phyloP scores from a whole-genome alignment of 1,140 invertebrate species.

The Zelostemma sp. region DNA sequence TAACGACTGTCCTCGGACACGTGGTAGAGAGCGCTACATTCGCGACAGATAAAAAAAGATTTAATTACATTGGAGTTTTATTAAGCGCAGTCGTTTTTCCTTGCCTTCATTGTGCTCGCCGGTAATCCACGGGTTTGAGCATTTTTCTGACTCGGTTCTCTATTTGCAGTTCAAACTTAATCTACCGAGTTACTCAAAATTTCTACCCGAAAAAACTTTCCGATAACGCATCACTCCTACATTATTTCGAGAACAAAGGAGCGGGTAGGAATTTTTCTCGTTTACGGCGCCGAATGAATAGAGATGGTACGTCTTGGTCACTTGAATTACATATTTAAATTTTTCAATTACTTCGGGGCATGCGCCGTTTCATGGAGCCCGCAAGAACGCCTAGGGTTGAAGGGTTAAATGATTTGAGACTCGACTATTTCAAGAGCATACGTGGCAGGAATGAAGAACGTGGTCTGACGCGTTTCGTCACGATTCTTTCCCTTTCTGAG shows the following conservation, averaged over 20 bases:
- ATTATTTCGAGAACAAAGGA: slow-evolving; percentile 2
- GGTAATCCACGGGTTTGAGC: slow-evolving; percentile 29
- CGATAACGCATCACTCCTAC: neutral
- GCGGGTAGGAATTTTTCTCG: neutral
- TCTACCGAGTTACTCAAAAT: slow-evolving; percentile 18
- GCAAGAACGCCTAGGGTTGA: neutral
- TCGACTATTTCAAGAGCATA: slow-evolving; percentile 5
- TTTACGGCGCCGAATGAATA: slow-evolving; percentile 14
- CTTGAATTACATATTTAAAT: neutral
- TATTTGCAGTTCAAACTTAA: slow-evolving; percentile 19
- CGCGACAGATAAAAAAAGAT: slow-evolving; percentile 41
- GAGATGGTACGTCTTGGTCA: neutral
- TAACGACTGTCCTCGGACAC: slow-evolving; percentile 28
- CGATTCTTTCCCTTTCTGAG: slow-evolving; percentile 9
- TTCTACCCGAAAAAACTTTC: slow-evolving; percentile 18
- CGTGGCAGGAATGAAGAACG: slow-evolving; percentile 16
- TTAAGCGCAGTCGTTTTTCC: slow-evolving; percentile 29
- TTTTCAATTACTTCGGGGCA: neutral
- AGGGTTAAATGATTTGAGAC: slow-evolving; percentile 1
- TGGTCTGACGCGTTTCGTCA: slow-evolving; percentile 1
- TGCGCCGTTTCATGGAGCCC: neutral
- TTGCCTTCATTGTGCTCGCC: slow-evolving; percentile 23
- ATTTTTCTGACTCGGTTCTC: slow-evolving; percentile 10
- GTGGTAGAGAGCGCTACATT: slow-evolving; percentile 19
- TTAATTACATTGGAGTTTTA: slow-evolving; percentile 45